A percentile compares a stretch with the other conserved stretches of the same genome.
These are phyloP conservation scores for Psittacus erithacus DNA, from an alignment of 2,113 vertebrate genomes.

Conservation along the genomic window DNA sequence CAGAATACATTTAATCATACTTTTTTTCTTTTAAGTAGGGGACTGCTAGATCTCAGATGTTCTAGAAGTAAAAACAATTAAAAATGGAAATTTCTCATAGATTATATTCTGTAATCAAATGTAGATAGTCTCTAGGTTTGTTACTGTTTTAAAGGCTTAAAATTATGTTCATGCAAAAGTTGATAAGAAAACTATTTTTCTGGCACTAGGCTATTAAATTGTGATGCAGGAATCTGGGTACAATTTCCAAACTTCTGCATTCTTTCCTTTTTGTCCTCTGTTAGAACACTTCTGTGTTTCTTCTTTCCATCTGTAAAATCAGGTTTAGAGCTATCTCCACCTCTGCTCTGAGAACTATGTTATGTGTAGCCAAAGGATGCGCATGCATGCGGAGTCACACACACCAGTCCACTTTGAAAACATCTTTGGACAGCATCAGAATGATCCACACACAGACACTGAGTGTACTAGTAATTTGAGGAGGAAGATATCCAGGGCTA, in stretches of 20 bases:
- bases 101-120: not conserved
- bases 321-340: not conserved
- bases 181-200: not conserved
- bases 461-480: not conserved
- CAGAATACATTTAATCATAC: conserved; percentile 17
- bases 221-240: not conserved
- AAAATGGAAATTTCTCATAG: not conserved
- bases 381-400: rapidly evolving
- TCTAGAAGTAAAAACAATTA: not conserved
- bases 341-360: not conserved
- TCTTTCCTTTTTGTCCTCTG: not conserved
- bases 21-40: not conserved
- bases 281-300: not conserved
- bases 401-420: not conserved
- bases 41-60: not conserved
- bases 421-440: not conserved
- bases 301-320: not conserved
- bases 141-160: not conserved
- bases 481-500: not conserved
- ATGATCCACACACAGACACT: not conserved
- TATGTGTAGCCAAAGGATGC: not conserved
- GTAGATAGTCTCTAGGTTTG: not conserved
- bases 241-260: not conserved
- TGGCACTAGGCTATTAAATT: not conserved
- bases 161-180: not conserved